Evolutionary conservation across 53 echinoderm and acorn worm genomes (phyloP).

Genomic region (Antedon mediterranea): DNA sequence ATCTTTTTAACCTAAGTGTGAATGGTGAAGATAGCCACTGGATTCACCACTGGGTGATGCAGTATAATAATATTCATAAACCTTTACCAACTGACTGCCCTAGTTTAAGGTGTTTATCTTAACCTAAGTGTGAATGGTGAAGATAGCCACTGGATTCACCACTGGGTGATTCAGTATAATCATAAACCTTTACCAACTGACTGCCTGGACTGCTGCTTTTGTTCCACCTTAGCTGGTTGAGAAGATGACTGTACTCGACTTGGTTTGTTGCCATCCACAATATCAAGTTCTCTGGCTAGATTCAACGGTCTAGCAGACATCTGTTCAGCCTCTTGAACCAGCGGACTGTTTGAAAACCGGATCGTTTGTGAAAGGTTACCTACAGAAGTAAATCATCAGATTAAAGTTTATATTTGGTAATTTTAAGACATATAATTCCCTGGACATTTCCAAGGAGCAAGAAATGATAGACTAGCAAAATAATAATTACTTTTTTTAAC

Average conservation of each 20-base stretch:
- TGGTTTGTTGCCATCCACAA: not conserved
- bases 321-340: not conserved
- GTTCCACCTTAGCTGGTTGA: not conserved
- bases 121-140: no score
- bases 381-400: not conserved
- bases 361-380: not conserved
- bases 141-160: no score
- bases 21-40: no score
- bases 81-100: no score
- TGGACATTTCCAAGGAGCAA: not conserved
- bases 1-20: no score
- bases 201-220: not conserved
- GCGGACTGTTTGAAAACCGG: not conserved
- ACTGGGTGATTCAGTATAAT: no score
- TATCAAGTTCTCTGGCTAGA: not conserved
- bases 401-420: no score
- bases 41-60: no score
- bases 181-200: no score
- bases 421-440: no score
- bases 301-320: not conserved
- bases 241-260: not conserved
- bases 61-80: no score
- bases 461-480: not conserved
- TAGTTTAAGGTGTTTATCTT: no score
- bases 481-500: slow-evolving; percentile 49